Evolutionary conservation across 2,113 vertebrate genomes (phyloP).

Genomic region (Rhea americana): DNA sequence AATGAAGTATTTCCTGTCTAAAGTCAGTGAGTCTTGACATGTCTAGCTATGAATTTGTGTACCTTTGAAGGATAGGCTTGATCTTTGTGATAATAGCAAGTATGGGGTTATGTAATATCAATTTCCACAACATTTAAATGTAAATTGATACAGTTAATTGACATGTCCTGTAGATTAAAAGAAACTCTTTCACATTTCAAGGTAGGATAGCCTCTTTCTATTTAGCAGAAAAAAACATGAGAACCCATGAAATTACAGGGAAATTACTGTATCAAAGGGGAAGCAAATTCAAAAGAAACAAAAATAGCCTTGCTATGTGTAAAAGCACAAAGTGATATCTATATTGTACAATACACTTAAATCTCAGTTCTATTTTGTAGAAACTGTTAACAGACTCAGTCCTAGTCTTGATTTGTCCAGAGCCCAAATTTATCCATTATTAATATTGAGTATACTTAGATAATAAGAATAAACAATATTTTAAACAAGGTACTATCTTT

Average conservation of each 20-base stretch:
- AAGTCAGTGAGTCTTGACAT: background rate
- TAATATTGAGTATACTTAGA: background rate
- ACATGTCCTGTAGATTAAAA: background rate
- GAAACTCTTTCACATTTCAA: background rate
- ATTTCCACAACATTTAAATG: background rate
- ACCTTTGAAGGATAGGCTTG: background rate
- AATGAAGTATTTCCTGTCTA: background rate
- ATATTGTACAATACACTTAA: background rate
- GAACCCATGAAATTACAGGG: background rate
- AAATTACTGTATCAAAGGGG: conserved; percentile 38
- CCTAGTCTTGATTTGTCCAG: background rate
- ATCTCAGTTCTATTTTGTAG: background rate
- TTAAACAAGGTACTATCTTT: background rate
- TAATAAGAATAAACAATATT: background rate
- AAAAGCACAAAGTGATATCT: background rate
- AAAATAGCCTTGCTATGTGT: background rate
- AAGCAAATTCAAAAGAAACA: conserved; percentile 10
- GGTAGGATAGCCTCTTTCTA: background rate
- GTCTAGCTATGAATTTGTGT: background rate
- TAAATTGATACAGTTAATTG: conserved; percentile 1
- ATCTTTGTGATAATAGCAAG: background rate
- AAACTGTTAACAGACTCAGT: background rate
- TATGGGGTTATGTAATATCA: background rate
- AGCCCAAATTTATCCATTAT: background rate
- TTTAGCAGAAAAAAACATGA: background rate